A percentile compares a stretch with the other conserved stretches of the same genome.
Evolutionary conservation across 2,888 invertebrate species (phyloP).

Genomic region (Girardia tigrina): DNA sequence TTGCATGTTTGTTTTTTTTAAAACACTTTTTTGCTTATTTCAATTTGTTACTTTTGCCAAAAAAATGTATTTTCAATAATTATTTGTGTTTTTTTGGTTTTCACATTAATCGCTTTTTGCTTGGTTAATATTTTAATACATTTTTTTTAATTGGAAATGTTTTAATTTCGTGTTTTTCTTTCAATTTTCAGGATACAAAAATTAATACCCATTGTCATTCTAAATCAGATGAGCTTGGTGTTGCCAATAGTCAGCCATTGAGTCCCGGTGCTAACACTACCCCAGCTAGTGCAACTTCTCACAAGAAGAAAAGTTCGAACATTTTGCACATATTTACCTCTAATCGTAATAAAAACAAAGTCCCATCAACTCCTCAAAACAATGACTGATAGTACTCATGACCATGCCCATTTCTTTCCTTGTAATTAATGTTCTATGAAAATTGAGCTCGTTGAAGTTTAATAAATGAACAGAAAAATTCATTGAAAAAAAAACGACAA

Average conservation of each 20-base stretch:
- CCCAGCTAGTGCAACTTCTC: neutral
- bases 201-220: slow-evolving; percentile 20
- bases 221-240: slow-evolving; percentile 23
- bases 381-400: slow-evolving; percentile 23
- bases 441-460: too few relatives aligned
- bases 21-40: too few relatives aligned
- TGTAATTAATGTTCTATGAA: slow-evolving; percentile 14
- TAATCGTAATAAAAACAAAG: slow-evolving; percentile 16
- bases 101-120: too few relatives aligned
- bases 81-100: too few relatives aligned
- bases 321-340: slow-evolving; percentile 18
- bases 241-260: slow-evolving; percentile 23
- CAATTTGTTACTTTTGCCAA: too few relatives aligned
- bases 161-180: too few relatives aligned
- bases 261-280: slow-evolving; percentile 16
- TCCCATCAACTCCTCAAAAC: slow-evolving; percentile 15
- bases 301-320: slow-evolving; percentile 9
- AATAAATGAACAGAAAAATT: too few relatives aligned
- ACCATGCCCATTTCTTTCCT: slow-evolving; percentile 23
- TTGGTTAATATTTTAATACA: too few relatives aligned
- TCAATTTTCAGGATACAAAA: slow-evolving; percentile 2
- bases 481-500: too few relatives aligned
- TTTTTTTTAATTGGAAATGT: too few relatives aligned
- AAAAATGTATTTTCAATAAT: too few relatives aligned
- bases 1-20: too few relatives aligned